Base-by-base conservation (phyloP, 2,797 vertebrate species). In the Anguilla pacifica region DNA sequence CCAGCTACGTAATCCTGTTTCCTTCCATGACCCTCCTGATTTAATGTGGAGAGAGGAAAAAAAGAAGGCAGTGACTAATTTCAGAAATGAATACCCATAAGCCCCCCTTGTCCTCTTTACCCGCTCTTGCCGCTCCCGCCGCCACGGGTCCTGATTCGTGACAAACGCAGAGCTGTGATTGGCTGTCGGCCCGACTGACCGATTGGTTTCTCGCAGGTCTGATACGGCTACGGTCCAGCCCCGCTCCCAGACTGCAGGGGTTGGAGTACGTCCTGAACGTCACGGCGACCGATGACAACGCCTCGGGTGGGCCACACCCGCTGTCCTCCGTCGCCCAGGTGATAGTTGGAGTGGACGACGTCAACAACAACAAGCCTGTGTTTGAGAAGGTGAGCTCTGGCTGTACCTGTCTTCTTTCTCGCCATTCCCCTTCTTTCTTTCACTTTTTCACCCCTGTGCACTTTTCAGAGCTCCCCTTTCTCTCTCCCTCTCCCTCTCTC, bases 301-400 rank as follows among this genome's bases (percentile, higher is more conserved):
- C 96, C 51, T 97, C 97, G 0, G 96, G 96, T 77, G 97, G 97
- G 57, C 96, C 96, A 2, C 95, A 89, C 92, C 94, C 96, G 13
- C 93, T 97, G 88, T 95, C 95, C 3, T 94, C 97, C 90, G 97
- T 95, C 0, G 96, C 97, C 15, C 96, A 97, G 91, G 96, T 98
- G 88, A 91, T 97, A 31, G 97, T 98, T 81, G 96, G 95, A 89
- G 95, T 98, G 86, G 96, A 98, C 28, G 97, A 98, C 35, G 96
- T 98, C 90, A 98, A 98, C 94, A 97, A 97, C 92, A 97, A 98
- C 95, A 98, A 98, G 91, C 97, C 97, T 2, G 92, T 98, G 61
- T 98, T 98, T 91, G 96, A 97, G 90, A 97, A 97, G 97, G 97
- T 98, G 92, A 90, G 89, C 10, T 3, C 83, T 86, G 39, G 17